Evolutionary conservation across 2,888 invertebrate genomes (phyloP).

Genomic region (Ophion costatus): DNA sequence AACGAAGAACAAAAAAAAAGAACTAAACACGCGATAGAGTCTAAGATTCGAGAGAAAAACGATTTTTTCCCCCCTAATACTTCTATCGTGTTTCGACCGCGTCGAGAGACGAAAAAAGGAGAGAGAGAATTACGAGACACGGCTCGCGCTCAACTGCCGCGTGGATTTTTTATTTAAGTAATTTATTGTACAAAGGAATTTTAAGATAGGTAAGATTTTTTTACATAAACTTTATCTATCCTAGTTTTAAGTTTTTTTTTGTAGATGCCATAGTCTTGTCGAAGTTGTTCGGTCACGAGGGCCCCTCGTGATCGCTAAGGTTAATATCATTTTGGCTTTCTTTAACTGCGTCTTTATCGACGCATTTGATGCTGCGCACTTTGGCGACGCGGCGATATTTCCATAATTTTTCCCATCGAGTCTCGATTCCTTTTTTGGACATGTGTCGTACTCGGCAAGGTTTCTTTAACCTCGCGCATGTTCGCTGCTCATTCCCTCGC

Average conservation of each 20-base stretch:
- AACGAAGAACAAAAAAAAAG: conserved; percentile 15
- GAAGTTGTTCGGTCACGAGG: conserved; percentile 38
- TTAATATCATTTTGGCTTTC: background rate
- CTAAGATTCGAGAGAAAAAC: conserved; percentile 14
- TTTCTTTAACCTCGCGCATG: conserved; percentile 38
- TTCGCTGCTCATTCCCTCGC: conserved; percentile 6
- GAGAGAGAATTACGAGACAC: conserved; percentile 54
- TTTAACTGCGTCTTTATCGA: background rate
- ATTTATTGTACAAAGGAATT: conserved; percentile 81
- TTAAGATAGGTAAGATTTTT: conserved; percentile 76
- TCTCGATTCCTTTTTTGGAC: conserved; percentile 57
- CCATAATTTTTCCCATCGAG: conserved; percentile 12
- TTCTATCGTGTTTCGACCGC: conserved; percentile 58
- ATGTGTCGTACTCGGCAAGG: conserved; percentile 30
- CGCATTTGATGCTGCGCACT: background rate
- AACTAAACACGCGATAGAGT: conserved; percentile 21
- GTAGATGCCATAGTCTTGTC: background rate
- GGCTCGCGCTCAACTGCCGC: conserved; percentile 62
- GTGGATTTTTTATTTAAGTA: conserved; percentile 78
- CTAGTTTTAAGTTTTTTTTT: conserved; percentile 24
- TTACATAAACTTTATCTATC: background rate
- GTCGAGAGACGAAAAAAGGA: conserved; percentile 52
- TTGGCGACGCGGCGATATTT: conserved; percentile 24
- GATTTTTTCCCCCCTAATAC: conserved; percentile 2
- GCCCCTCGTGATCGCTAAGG: conserved; percentile 47